These are phyloP conservation scores for Heloderma charlesbogerti DNA, from an alignment of 2,113 vertebrate species.

Conservation along the genomic window DNA sequence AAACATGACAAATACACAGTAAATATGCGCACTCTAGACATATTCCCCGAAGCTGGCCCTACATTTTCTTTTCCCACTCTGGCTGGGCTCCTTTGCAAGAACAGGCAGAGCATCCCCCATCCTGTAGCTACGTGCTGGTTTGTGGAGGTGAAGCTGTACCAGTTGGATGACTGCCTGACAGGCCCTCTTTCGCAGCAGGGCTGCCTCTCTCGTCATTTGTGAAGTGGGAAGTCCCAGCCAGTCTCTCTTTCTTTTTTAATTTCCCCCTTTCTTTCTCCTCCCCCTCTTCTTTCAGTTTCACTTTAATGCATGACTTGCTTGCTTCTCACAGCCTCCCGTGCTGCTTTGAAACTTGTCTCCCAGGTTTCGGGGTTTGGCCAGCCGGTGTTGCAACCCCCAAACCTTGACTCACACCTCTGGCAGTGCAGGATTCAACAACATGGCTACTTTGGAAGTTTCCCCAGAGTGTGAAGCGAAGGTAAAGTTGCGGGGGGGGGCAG, in stretches of 20 bases:
- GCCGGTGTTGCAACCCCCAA: neutral
- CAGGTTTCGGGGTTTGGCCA: neutral
- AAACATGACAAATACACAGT: neutral
- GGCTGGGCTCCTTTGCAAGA: too few relatives aligned
- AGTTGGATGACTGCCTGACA: neutral
- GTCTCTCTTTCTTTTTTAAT: neutral
- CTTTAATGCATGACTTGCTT: constrained; percentile 1
- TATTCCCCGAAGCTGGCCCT: too few relatives aligned
- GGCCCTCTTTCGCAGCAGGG: fast-evolving
- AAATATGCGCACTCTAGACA: too few relatives aligned
- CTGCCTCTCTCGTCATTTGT: neutral
- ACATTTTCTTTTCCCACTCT: too few relatives aligned
- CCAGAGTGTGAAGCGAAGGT: neutral
- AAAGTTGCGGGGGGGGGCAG: neutral
- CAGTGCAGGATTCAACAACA: neutral
- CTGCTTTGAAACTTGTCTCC: neutral
- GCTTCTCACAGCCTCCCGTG: neutral
- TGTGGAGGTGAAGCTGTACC: neutral
- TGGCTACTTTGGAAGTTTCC: neutral
- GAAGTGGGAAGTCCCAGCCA: neutral
- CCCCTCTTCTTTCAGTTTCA: constrained; percentile 13
- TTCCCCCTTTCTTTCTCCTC: neutral
- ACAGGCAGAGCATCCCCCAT: neutral
- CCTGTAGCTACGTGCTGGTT: neutral
- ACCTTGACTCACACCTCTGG: neutral